Percentiles rank a stretch among this genome's conserved stretches.
phyloP scores from a whole-genome alignment of 92 coral and sea anemone species.

The Pocillopora grandis region DNA sequence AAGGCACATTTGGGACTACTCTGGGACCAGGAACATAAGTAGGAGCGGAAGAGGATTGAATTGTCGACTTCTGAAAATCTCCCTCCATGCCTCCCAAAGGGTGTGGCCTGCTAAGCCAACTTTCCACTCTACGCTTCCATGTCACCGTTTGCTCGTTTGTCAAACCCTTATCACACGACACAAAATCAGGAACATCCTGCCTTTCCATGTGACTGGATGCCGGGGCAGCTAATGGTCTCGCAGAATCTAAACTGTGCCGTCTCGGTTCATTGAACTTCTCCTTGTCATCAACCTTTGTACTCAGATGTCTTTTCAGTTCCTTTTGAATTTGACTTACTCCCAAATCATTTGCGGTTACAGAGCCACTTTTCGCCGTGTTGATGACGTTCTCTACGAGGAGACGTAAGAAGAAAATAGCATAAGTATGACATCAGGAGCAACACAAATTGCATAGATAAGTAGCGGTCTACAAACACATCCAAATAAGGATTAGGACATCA shows the following conservation, averaged over 20 bases:
- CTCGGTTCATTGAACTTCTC: conserved; percentile 10
- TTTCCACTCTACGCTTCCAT: conserved; percentile 17
- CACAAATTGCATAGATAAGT: too few relatives aligned
- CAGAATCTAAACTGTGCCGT: conserved; percentile 1
- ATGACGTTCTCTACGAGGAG: background rate
- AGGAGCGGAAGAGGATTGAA: background rate
- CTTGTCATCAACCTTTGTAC: background rate
- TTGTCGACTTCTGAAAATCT: background rate
- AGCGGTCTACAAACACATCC: too few relatives aligned
- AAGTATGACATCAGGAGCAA: too few relatives aligned
- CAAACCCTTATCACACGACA: background rate
- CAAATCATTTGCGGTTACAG: background rate
- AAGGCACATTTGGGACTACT: background rate
- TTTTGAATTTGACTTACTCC: conserved; percentile 23
- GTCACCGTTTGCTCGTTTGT: conserved; percentile 9
- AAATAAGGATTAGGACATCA: too few relatives aligned
- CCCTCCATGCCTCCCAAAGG: conserved; percentile 16
- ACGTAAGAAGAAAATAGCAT: background rate
- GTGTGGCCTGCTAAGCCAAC: conserved; percentile 43
- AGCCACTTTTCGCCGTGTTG: background rate
- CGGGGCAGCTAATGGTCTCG: background rate
- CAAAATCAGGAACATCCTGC: background rate
- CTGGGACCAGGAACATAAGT: conserved; percentile 7
- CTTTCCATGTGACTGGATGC: background rate
- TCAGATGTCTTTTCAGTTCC: conserved; percentile 31